Conservation (phyloP, 2,113 vertebrate species). For the Blennius ocellaris region DNA sequence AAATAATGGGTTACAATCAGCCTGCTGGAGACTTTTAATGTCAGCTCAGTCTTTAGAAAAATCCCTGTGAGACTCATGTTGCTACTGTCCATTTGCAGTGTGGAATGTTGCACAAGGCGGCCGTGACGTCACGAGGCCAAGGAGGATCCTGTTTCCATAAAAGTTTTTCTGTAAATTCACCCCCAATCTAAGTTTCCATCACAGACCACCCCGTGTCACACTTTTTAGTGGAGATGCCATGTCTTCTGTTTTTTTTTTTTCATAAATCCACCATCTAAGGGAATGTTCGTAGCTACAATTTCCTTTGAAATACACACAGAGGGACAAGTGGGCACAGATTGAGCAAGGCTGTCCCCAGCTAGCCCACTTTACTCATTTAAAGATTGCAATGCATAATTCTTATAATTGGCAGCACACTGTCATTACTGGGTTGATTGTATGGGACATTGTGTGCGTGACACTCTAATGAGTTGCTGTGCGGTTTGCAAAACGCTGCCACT, state of each 20-base stretch:
- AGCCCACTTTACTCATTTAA: conserved; percentile 1
- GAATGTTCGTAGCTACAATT: conserved; percentile 14
- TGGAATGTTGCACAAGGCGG: conserved; percentile 52
- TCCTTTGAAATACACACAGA: conserved; percentile 23
- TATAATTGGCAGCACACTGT: conserved; percentile 4
- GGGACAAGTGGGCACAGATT: not conserved
- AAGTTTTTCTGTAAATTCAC: conserved; percentile 36
- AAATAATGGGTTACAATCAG: too few species aligned
- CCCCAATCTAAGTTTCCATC: conserved; percentile 40
- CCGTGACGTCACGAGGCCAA: conserved; percentile 34
- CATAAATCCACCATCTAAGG: conserved; percentile 17
- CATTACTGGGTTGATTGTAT: not conserved
- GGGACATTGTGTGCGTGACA: conserved; percentile 6
- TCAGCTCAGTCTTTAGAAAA: too few species aligned
- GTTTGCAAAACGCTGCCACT: conserved; percentile 19
- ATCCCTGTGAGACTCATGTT: not conserved
- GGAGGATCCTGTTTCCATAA: conserved; percentile 53
- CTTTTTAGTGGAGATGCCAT: conserved; percentile 4
- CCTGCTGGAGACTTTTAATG: too few species aligned
- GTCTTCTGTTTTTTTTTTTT: conserved; percentile 15
- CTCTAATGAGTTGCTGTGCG: conserved; percentile 28
- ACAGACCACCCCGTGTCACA: conserved; percentile 33
- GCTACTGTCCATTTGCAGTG: conserved; percentile 35
- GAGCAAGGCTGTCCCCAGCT: not conserved
- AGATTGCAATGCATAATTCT: conserved; percentile 18